Base-by-base conservation (phyloP, 1,140 invertebrate genomes). In the Lucilia cuprina region DNA sequence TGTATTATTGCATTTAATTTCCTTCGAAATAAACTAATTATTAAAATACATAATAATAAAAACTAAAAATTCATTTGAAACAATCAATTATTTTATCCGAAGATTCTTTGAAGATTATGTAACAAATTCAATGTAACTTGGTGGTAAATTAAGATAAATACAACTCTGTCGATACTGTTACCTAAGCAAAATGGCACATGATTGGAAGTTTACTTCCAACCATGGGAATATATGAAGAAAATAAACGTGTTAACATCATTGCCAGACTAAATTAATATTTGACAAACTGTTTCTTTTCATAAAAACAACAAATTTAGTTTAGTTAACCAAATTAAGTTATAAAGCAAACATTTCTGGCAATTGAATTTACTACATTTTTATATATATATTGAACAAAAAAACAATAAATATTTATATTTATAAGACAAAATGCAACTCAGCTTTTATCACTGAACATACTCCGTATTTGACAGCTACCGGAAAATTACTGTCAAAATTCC, bases 401-500 rank as follows among this genome's bases (percentile, higher is more conserved):
- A 41, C 5, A 0, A n/a, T 60, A 60, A 60, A 17, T 0, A 3
- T 2, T 17, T 12, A 14, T 60, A n/a, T 60, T 60, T 60, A n/a
- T n/a, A 60, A n/a, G 4, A 10, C 2, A n/a, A n/a, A 41, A 78
- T 78, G 35, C n/a, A 78, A 47, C 14, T 78, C 35, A 41, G 14
- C 3, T 47, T 10, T 41, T 10, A 2, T 4, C 75, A 78, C 75
- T 78, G 75, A 78, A 78, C 75, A 47, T 25, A 78, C 75, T 5
- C 0, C 75, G 19, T 10, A 17, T 7, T n/a, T 60, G 55, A 25
- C 65, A 70, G 21, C 21, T 70, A 70, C 65, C 65, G 77, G 77
- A 80, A 80, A 25, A 50, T 80, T 80, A 19, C 47, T 80, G 77
- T 80, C 77, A 80, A 49, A n/a, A 65, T 82, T 82, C 82, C 82